Evolutionary conservation across 2,797 vertebrate species (phyloP), one percentile per base, ranked within the genome.

Genomic region (Notolabrus celidotus): DNA sequence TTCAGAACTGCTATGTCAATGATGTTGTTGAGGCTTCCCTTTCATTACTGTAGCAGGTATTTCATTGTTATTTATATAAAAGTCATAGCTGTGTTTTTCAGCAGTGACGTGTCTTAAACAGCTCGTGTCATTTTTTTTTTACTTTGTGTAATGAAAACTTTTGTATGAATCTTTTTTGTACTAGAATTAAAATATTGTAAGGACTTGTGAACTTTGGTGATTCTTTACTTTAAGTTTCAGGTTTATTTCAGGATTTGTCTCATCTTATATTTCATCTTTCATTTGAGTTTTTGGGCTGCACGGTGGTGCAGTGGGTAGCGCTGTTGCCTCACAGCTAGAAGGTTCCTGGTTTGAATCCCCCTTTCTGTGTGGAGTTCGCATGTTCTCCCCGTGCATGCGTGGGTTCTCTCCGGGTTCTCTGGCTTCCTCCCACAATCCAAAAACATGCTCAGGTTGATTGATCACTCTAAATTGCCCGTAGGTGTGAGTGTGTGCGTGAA

Each of bases 41-140:
- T 85, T 74, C 53, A 81, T 88, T 87, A 89, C 76, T 90, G 85
- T 91, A 91, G 74, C 79, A 86, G 70, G 68, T 87, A 69, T 86
- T 84, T 85, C 87, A 80, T 87, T 92, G 87, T 92, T 93, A 94
- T 93, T 94, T 94, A 94, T 93, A 85, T 89, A 87, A 86, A 70
- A 84, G 78, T 84, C 76, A 71, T 79, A 82, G 87, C 55, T 85
- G 79, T 83, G 69, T 88, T 83, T 87, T 89, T 87, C 73, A 85
- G 74, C 74, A 74, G 53, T 87, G 82, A 74, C 53, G 58, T 86
- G 72, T 89, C 86, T 70, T 86, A 77, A 79, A 79, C 65, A 83
- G 59, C 79, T 74, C 89, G 87, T 91, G 73, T 91, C 81, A 88
- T 86, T 80, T 84, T 90, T 84, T 89, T 73, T 41, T 9, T 17